Evolutionary conservation across 2,797 vertebrate genomes (phyloP).

Genomic region (Streptopelia turtur): DNA sequence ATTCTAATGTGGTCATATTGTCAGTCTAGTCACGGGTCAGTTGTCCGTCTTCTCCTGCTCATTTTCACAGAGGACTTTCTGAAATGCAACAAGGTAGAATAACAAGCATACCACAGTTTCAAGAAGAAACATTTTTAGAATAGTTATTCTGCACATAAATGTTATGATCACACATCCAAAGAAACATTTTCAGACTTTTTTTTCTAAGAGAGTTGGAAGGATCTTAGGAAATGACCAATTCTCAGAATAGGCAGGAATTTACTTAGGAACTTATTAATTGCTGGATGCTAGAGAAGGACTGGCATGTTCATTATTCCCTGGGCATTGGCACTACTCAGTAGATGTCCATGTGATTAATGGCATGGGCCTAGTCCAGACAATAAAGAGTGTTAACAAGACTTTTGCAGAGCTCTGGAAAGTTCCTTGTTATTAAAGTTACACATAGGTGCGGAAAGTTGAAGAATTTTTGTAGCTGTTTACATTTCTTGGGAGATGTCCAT

Average conservation of each 20-base stretch:
- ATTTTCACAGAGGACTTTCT: background rate
- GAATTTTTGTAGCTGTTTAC: background rate
- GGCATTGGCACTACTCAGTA: background rate
- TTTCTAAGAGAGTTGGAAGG: background rate
- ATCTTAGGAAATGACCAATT: constrained; percentile 41
- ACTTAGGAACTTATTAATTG: constrained; percentile 6
- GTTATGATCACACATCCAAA: background rate
- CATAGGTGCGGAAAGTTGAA: background rate
- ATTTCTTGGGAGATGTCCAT: background rate
- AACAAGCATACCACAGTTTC: background rate
- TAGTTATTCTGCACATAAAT: background rate
- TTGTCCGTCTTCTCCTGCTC: background rate
- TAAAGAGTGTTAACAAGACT: background rate
- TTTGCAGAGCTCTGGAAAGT: constrained; percentile 30
- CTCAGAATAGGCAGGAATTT: constrained; percentile 15
- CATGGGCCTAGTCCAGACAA: background rate
- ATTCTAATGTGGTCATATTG: background rate
- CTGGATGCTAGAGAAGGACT: background rate
- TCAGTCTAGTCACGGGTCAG: background rate
- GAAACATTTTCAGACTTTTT: background rate
- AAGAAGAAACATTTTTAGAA: background rate
- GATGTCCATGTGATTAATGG: background rate
- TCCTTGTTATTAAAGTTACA: background rate
- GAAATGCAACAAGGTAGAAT: background rate
- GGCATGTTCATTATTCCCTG: background rate